Conservation (phyloP, 2,113 vertebrate species). For the Hyla sarda region DNA sequence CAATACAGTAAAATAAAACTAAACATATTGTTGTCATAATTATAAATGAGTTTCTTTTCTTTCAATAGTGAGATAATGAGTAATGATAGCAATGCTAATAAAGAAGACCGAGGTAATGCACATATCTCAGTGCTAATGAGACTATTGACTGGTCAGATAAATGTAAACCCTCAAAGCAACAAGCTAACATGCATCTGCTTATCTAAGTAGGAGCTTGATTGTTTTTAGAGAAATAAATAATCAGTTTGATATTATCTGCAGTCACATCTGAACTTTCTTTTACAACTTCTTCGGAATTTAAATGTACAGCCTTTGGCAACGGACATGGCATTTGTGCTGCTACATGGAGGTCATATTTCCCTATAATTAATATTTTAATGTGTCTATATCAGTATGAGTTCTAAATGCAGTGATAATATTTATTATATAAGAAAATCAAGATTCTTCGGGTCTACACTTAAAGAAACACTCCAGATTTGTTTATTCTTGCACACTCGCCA, state of each 20-base stretch:
- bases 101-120: slow-evolving; percentile 41
- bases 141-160: slow-evolving; percentile 67
- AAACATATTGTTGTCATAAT: not conserved
- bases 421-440: not conserved
- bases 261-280: slow-evolving; percentile 65
- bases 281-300: slow-evolving; percentile 68
- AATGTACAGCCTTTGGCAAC: slow-evolving; percentile 68
- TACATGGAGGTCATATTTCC: slow-evolving; percentile 66
- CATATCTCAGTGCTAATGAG: slow-evolving; percentile 63
- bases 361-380: slow-evolving; percentile 69
- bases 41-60: not conserved
- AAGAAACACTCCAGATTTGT: not conserved
- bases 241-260: slow-evolving; percentile 70
- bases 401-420: not conserved
- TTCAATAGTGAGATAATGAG: not conserved
- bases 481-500: not conserved
- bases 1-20: not conserved
- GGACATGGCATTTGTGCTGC: slow-evolving; percentile 66
- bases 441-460: not conserved
- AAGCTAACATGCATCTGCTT: slow-evolving; percentile 68
- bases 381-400: not conserved
- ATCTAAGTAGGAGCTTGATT: slow-evolving; percentile 70
- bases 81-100: slow-evolving; percentile 44
- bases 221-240: slow-evolving; percentile 71
- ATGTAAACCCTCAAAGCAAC: slow-evolving; percentile 64